Evolutionary conservation across 2,113 vertebrate species (phyloP), one percentile per base, ranked within the genome.

Genomic region (Neolamprologus fasciatus): DNA sequence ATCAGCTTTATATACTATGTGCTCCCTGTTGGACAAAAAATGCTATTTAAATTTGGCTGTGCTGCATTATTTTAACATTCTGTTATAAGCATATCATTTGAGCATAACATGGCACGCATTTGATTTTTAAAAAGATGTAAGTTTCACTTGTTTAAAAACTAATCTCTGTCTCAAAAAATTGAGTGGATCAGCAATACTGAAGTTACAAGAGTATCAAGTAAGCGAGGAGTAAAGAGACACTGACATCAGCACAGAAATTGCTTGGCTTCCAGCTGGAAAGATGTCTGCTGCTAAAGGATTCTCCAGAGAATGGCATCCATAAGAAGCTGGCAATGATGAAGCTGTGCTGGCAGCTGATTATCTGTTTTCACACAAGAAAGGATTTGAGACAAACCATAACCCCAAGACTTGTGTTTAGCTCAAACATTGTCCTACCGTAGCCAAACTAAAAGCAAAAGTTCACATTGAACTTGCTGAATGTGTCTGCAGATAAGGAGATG

Each of bases 401-500:
- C 26, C 83, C 51, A 12, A 90, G 89, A 86, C 86, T 73, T 80
- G 35, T 76, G 80, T 89, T 90, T 80, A 88, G 31, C 53, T 89
- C 45, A 47, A 91, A 50, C 80, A 42, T 11, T 33, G 79, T 86
- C 84, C 55, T 54, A 37, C 55, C 45, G 1, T 26, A 79, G 66
- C 47, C 63, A 35, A 87, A 76, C 47, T 17, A 26, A 88, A 76
- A 79, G 87, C 13, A 79, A 55, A 80, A 33, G 73, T 83, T 92
- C 66, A 89, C 21, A 42, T 28, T 88, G 57, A 50, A 58, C 47
- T 81, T 51, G 37, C 19, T 89, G 73, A 58, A 89, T 84, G 86
- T 50, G 85, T 86, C 12, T 78, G 81, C 82, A 89, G 89, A 93
- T 93, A 92, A 89, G 88, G 28, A 63, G 47, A 82, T 89, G 88